Base-by-base conservation (phyloP, 2,797 vertebrate genomes). In the Alectoris magna region DNA sequence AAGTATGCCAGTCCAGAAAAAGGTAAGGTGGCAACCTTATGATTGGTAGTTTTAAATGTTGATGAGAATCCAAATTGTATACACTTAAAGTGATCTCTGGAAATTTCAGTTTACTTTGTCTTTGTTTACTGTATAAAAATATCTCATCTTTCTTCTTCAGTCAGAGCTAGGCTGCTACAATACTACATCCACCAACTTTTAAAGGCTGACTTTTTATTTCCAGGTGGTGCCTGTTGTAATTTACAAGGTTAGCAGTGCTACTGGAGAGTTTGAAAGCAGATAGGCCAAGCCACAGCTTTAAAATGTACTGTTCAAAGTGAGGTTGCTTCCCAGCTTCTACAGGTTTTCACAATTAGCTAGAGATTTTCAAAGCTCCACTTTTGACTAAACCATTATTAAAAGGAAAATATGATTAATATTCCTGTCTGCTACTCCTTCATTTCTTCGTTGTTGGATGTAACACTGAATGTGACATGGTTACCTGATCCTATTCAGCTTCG, bases 11-110 rank as follows among this genome's bases (percentile, higher is more conserved):
- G 88, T 95, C 93, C 82, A 94, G 89, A 77, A 64, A 94, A 95
- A 97, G 93, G 96, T 96, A 97, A 98, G 96, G 95, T 97, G 98
- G 97, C 97, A 98, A 95, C 96, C 98, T 97, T 97, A 96, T 97
- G 97, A 97, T 96, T 96, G 94, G 92, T 96, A 97, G 96, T 96
- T 97, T 96, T 96, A 95, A 97, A 93, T 94, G 93, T 97, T 90
- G 56, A 90, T 90, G 95, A 97, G 93, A 97, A 96, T 90, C 87
- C 90, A 96, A 94, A 96, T 92, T 94, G 71, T 94, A 86, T 94
- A 92, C 70, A 90, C 87, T 88, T 97, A 41, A 85, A 97, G 94
- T 96, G 95, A 97, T 97, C 97, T 97, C 94, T 96, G 91, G 96
- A 95, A 91, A 93, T 96, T 97, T 96, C 81, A 17, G 95, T 97